Evolutionary conservation across 2,797 vertebrate species (phyloP).

Genomic region (Craterocephalus amniculus): DNA sequence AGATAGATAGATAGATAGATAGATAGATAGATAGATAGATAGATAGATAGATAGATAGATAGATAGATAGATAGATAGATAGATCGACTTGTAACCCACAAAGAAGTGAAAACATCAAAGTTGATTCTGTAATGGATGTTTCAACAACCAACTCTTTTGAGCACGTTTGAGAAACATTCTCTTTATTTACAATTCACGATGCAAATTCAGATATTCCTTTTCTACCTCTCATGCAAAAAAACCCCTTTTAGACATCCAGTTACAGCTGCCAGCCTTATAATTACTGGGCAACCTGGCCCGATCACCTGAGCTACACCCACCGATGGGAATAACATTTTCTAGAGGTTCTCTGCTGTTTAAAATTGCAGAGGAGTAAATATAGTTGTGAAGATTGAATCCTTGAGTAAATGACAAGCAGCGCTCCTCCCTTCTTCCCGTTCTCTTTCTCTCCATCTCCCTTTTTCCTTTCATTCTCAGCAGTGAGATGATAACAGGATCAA

Average conservation of each 20-base stretch:
- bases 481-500: slow-evolving; percentile 78
- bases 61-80: no score
- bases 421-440: slow-evolving; percentile 17
- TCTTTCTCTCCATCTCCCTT: slow-evolving; percentile 20
- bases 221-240: neutral
- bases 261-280: slow-evolving; percentile 1
- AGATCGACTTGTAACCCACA: neutral
- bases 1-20: no score
- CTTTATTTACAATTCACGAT: neutral
- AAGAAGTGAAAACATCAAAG: neutral
- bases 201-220: neutral
- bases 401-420: slow-evolving; percentile 43
- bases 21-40: no score
- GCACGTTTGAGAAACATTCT: slow-evolving; percentile 5
- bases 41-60: no score
- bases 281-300: neutral
- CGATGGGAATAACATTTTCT: slow-evolving; percentile 19
- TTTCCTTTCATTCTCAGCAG: slow-evolving; percentile 53
- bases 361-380: slow-evolving; percentile 13
- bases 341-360: slow-evolving; percentile 13
- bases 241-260: slow-evolving; percentile 1
- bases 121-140: neutral
- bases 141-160: slow-evolving; percentile 8
- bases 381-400: slow-evolving; percentile 29
- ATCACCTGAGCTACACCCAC: slow-evolving; percentile 17